phyloP scores from a whole-genome alignment of 2,888 invertebrate genomes.

The Drosophila buzzatii region DNA sequence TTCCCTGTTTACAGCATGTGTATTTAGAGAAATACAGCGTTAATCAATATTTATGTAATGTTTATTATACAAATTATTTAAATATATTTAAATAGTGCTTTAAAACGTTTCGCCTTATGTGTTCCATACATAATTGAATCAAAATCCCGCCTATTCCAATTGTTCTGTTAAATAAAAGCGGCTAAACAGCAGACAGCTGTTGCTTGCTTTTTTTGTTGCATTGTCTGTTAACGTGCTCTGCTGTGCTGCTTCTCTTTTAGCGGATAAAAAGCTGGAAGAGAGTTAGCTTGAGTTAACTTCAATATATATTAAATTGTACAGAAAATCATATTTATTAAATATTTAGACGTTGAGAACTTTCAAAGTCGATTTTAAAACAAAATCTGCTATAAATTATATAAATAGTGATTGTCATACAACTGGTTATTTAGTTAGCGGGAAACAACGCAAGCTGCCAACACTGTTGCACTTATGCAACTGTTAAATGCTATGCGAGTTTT shows the following conservation, averaged over 20 bases:
- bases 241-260: no score
- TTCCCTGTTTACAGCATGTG: background rate
- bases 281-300: no score
- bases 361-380: no score
- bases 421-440: background rate
- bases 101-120: background rate
- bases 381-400: background rate
- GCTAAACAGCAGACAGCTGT: constrained; percentile 10
- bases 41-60: background rate
- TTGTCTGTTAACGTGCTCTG: background rate
- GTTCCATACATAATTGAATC: background rate
- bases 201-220: background rate
- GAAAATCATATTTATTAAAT: no score
- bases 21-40: background rate
- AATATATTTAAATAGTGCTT: background rate
- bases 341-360: background rate
- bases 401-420: background rate
- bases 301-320: no score
- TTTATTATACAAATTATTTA: background rate
- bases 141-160: background rate
- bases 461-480: constrained; percentile 3
- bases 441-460: background rate
- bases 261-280: background rate
- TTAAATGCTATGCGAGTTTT: background rate
- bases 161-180: background rate